Evolutionary conservation across 1,140 invertebrate species (phyloP).

Genomic region (Listronotus oregonensis): DNA sequence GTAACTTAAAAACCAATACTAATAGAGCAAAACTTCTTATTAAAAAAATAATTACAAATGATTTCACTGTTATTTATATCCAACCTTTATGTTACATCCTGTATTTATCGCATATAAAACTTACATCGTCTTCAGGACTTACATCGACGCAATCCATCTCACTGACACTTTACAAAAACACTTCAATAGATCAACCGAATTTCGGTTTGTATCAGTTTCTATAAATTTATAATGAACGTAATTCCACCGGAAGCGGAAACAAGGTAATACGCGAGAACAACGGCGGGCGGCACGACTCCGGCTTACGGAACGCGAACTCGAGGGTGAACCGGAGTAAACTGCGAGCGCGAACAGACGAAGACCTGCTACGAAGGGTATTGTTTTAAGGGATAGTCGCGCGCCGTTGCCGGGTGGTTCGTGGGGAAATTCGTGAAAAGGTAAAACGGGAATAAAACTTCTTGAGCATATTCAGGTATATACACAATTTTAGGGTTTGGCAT

Average conservation of each 20-base stretch:
- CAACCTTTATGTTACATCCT: too few species aligned
- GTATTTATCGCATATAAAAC: neutral
- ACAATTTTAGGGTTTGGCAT: too few species aligned
- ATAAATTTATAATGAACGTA: neutral
- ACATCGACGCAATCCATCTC: slow-evolving; percentile 34
- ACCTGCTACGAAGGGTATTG: slow-evolving; percentile 28
- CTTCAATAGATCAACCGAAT: neutral
- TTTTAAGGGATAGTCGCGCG: slow-evolving; percentile 32
- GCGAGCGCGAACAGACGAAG: slow-evolving; percentile 18
- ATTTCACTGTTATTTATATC: too few species aligned
- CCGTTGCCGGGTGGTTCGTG: slow-evolving; percentile 24
- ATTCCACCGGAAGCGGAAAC: slow-evolving; percentile 17
- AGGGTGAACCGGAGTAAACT: slow-evolving; percentile 21
- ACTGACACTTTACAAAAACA: neutral
- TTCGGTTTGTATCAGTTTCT: neutral
- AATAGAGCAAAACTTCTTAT: too few species aligned
- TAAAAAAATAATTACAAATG: too few species aligned
- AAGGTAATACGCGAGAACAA: slow-evolving; percentile 12
- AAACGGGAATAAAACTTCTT: neutral
- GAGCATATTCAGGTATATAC: too few species aligned
- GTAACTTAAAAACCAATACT: too few species aligned
- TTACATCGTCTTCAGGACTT: slow-evolving; percentile 36
- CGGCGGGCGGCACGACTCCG: slow-evolving; percentile 2
- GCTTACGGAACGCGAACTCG: neutral
- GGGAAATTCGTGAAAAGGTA: neutral